Percentiles rank a stretch among this genome's conserved stretches.
phyloP scores from a whole-genome alignment of 2,888 invertebrate genomes.

The Agrotis exclamationis region DNA sequence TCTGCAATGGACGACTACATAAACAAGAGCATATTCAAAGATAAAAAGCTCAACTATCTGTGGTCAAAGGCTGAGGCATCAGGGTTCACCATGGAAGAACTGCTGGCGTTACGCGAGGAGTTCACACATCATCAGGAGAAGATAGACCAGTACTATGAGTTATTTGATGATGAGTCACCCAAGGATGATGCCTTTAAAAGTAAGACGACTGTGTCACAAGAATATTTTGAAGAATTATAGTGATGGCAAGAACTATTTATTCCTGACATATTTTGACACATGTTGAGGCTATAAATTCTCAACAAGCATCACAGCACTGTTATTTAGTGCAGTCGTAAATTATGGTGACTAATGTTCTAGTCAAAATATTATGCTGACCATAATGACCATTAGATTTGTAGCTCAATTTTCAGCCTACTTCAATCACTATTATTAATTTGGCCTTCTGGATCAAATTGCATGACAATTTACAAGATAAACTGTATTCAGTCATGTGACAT shows the following conservation, averaged over 20 bases:
- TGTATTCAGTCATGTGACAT: background rate
- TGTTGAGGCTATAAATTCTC: background rate
- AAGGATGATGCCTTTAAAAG: constrained; percentile 92
- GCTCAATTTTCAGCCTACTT: background rate
- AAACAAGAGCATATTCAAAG: constrained; percentile 95
- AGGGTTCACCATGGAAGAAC: constrained; percentile 96
- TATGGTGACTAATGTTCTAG: background rate
- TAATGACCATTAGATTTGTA: constrained; percentile 4
- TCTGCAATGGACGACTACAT: constrained; percentile 91
- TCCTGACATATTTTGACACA: background rate
- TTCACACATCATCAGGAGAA: constrained; percentile 98
- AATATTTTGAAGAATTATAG: background rate
- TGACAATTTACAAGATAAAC: constrained; percentile 5
- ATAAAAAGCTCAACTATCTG: constrained; percentile 96
- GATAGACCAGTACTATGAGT: constrained; percentile 96
- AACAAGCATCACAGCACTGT: background rate
- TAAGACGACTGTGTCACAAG: constrained; percentile 72
- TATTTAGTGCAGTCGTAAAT: background rate
- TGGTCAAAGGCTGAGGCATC: constrained; percentile 97
- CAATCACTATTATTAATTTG: constrained; percentile 19
- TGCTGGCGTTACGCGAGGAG: constrained; percentile 96
- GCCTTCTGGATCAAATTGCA: constrained; percentile 18
- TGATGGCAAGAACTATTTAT: background rate
- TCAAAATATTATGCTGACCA: background rate
- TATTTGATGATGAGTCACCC: constrained; percentile 93